Percentiles rank a stretch among this genome's conserved stretches.
Conservation (phyloP, 2,888 invertebrate genomes). For the Xanthia icteritia region DNA sequence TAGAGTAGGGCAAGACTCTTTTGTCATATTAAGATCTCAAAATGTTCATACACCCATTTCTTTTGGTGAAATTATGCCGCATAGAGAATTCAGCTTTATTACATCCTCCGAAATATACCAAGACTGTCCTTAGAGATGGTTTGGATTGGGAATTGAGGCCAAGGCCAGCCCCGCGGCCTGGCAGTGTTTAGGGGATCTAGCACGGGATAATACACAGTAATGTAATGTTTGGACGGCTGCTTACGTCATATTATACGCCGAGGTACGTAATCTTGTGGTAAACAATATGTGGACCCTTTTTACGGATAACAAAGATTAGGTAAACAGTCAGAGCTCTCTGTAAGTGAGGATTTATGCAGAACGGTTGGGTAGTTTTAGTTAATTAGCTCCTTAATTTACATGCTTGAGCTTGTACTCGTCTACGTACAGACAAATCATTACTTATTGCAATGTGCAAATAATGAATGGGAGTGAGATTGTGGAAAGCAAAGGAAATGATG, state of each 20-base stretch:
- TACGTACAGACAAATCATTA: neutral
- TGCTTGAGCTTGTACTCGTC: neutral
- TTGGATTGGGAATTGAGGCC: slow-evolving; percentile 62
- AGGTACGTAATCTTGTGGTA: slow-evolving; percentile 35
- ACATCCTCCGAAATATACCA: slow-evolving; percentile 39
- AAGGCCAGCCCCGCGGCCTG: slow-evolving; percentile 61
- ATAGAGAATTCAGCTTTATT: slow-evolving; percentile 52
- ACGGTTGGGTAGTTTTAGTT: neutral
- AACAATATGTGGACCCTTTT: slow-evolving; percentile 42
- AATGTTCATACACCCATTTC: slow-evolving; percentile 12
- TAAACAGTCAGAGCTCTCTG: slow-evolving; percentile 24
- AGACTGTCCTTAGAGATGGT: slow-evolving; percentile 53
- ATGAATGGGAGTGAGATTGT: neutral
- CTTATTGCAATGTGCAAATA: neutral
- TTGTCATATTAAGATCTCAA: slow-evolving; percentile 27
- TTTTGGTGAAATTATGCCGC: slow-evolving; percentile 34
- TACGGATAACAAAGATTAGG: slow-evolving; percentile 19
- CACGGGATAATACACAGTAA: slow-evolving; percentile 45
- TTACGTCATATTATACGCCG: slow-evolving; percentile 42
- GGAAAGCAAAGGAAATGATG: slow-evolving; percentile 7
- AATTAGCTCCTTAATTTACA: slow-evolving; percentile 1
- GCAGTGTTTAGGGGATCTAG: slow-evolving; percentile 56
- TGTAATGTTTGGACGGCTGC: slow-evolving; percentile 43
- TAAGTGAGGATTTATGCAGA: slow-evolving; percentile 19
- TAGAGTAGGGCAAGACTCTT: neutral